A percentile compares a stretch with the other conserved stretches of the same genome.
These are phyloP conservation scores for Clarias fuscus DNA, from an alignment of 2,797 vertebrate species.

Conservation along the genomic window DNA sequence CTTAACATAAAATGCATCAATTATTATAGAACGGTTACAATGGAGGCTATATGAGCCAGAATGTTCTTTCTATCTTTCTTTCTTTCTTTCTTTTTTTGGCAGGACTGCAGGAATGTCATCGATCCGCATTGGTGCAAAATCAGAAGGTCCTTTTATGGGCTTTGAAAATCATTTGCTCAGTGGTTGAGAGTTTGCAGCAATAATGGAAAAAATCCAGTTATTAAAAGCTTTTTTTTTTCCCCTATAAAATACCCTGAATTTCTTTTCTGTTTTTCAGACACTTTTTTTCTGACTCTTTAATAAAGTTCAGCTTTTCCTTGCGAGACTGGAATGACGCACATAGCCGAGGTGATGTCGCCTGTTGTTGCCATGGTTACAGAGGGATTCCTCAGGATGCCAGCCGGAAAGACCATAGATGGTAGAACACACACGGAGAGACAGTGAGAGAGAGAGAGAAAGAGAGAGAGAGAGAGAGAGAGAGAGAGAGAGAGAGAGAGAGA, in stretches of 20 bases:
- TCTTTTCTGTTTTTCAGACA: not conserved
- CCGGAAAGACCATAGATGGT: constrained; percentile 43
- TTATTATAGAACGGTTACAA: not conserved
- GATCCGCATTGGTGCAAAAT: not conserved
- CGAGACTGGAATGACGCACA: constrained; percentile 42
- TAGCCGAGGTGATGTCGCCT: constrained; percentile 31
- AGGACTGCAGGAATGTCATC: not conserved
- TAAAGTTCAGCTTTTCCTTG: constrained; percentile 48
- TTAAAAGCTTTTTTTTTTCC: not conserved
- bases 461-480: not conserved
- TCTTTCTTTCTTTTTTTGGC: not conserved
- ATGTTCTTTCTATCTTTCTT: too few species aligned
- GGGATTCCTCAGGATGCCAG: constrained; percentile 47
- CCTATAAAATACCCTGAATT: not conserved
- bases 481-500: not conserved
- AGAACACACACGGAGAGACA: not conserved
- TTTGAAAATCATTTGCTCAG: not conserved
- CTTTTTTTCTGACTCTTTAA: constrained; percentile 20
- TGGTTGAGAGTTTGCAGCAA: not conserved
- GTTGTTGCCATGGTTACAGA: constrained; percentile 46
- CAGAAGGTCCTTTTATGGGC: constrained; percentile 7
- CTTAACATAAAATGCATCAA: not conserved
- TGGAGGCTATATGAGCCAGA: not conserved
- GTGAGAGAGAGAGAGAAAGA: not conserved
- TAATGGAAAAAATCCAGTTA: constrained; percentile 7